phyloP scores from a whole-genome alignment of 2,888 invertebrate genomes.

The Polydrusus pterygomalis region DNA sequence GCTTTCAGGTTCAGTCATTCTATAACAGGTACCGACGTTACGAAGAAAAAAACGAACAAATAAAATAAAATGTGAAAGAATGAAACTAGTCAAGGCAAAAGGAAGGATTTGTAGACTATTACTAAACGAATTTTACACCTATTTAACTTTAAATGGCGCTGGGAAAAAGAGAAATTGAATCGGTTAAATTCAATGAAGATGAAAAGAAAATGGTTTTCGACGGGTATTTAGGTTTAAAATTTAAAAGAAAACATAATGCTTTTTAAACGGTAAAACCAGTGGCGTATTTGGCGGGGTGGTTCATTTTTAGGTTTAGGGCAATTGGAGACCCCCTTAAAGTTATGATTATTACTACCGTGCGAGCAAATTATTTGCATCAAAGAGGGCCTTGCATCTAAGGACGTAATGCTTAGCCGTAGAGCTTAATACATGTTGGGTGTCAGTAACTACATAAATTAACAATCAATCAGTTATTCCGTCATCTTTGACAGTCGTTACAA shows the following conservation, averaged over 20 bases:
- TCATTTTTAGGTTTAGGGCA: no score
- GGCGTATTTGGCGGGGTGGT: no score
- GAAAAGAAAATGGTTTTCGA: constrained; percentile 41
- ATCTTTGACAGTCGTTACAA: no score
- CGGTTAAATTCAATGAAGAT: constrained; percentile 56
- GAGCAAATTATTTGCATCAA: no score
- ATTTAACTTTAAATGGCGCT: constrained; percentile 71
- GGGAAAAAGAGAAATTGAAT: constrained; percentile 67
- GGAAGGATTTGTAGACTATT: constrained; percentile 69
- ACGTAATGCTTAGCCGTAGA: no score
- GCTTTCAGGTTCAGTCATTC: constrained; percentile 55
- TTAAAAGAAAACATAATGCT: constrained; percentile 31
- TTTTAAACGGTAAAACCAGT: no score
- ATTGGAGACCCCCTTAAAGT: no score
- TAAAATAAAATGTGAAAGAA: constrained; percentile 56
- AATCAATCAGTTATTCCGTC: no score
- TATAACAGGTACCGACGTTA: constrained; percentile 53
- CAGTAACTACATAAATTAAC: no score
- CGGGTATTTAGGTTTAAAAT: constrained; percentile 37
- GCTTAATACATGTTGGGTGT: no score
- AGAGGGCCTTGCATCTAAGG: no score
- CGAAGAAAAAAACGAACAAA: constrained; percentile 54
- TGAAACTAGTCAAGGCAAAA: constrained; percentile 58
- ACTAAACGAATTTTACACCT: constrained; percentile 72
- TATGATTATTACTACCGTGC: no score